Evolutionary conservation across 2,888 invertebrate genomes (phyloP).

Genomic region (Lasius platythorax): DNA sequence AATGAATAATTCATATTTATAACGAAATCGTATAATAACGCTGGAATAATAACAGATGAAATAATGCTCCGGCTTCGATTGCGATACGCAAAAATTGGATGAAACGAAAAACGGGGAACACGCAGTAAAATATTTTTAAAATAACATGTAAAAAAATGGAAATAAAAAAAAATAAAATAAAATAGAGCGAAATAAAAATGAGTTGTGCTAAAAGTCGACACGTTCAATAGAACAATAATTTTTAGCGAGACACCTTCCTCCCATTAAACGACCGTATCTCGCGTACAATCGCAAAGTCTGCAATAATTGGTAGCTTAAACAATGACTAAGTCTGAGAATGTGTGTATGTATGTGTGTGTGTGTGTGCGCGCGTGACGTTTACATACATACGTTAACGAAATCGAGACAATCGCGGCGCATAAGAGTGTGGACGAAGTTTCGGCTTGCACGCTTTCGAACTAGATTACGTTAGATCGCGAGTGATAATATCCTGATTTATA

Average conservation of each 20-base stretch:
- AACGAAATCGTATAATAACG: not conserved
- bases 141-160: not conserved
- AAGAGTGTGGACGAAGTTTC: not conserved
- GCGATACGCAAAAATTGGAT: not conserved
- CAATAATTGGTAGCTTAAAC: conserved; percentile 7
- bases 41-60: not conserved
- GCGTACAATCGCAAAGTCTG: not conserved
- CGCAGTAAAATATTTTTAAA: not conserved
- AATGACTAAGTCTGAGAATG: not conserved
- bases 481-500: conserved; percentile 52
- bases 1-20: conserved; percentile 4
- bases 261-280: not conserved
- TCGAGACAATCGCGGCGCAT: conserved; percentile 18
- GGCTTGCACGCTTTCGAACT: conserved; percentile 5
- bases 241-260: not conserved
- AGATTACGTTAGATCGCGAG: conserved; percentile 45
- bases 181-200: not conserved
- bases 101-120: not conserved
- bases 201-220: not conserved
- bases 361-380: conserved; percentile 6
- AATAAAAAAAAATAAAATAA: not conserved
- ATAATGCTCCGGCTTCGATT: not conserved
- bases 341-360: not conserved
- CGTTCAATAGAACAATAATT: not conserved
- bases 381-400: conserved; percentile 30